These are phyloP conservation scores for Synergus gifuensis DNA, from an alignment of 2,888 invertebrate species.

Conservation along the genomic window DNA sequence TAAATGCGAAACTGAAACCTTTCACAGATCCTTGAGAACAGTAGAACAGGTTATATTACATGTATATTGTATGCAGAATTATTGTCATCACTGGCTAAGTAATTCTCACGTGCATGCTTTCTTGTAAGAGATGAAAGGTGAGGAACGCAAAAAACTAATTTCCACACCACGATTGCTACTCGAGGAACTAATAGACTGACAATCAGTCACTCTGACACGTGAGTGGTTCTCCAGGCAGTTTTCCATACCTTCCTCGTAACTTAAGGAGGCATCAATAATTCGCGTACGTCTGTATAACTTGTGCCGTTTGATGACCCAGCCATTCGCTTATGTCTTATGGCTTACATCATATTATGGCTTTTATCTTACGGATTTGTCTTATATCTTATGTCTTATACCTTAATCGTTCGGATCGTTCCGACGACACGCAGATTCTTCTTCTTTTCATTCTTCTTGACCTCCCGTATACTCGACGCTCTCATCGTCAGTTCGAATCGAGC, in stretches of 20 bases:
- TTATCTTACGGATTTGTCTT: neutral
- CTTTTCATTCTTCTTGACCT: slow-evolving; percentile 13
- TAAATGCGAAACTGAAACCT: slow-evolving; percentile 35
- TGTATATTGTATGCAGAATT: slow-evolving; percentile 9
- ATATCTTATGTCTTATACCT: neutral
- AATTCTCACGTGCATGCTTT: neutral
- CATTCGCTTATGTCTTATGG: neutral
- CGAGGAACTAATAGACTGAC: neutral
- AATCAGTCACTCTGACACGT: neutral
- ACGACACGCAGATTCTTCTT: neutral
- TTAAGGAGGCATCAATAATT: neutral
- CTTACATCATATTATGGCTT: neutral
- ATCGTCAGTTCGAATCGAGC: neutral
- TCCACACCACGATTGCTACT: neutral
- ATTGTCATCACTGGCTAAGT: slow-evolving; percentile 2
- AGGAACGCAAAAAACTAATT: slow-evolving; percentile 7
- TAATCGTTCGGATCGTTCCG: neutral
- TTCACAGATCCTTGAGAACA: slow-evolving; percentile 10
- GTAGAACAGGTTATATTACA: slow-evolving; percentile 5
- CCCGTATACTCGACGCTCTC: neutral
- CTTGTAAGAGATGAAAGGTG: neutral
- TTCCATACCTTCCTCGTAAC: slow-evolving; percentile 3
- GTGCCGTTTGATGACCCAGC: neutral
- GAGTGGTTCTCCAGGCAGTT: neutral
- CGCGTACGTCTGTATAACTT: neutral